Base-by-base conservation (phyloP, 2,888 invertebrate genomes). In the Rhogogaster chlorosoma region DNA sequence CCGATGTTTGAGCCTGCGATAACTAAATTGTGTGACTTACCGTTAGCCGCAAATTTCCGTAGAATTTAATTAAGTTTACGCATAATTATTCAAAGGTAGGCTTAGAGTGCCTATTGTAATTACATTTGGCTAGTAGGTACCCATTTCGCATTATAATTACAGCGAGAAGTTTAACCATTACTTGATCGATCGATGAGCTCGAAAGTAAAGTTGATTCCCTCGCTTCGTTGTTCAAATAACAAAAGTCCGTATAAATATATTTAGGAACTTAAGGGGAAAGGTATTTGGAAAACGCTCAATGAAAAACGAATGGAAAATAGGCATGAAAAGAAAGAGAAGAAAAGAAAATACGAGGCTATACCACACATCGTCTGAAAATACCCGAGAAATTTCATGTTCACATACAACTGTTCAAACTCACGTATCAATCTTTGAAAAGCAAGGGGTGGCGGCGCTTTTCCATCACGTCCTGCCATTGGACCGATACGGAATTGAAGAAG, bases 391-490 rank as follows among this genome's bases (percentile, higher is more conserved):
- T 32, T 61, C 12, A 22, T 26, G 18, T 18, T 67, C 42, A n/a
- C 4, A 32, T 1, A 26, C 32, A 70, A 38, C 64, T 93, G 61
- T 57, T 22, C 80, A 38, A 61, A 80, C 95, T 95, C 88, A 96
- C 96, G 95, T 92, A 96, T 94, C 67, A 95, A 91, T 36, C 94
- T 94, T 18, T 95, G 87, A 86, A 95, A 95, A 0, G 92, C 89
- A 0, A 93, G 88, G 0, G 94, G 90, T 0, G 96, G 96, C 0
- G 96, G 96, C 0, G 96, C 95, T 85, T 94, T 94, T 85, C 95
- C 96, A 73, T 96, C 96, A 86, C 95, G 95, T 10, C 95, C 95
- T 0, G 95, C 94, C 75, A 96, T 92, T 0, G 96, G 96, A 0
- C 94, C 91, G 57, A 96, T 91, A 71, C 95, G 92, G 67, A 88